Evolutionary conservation across 2,888 invertebrate species (phyloP), one percentile per base, ranked within the genome.

Genomic region (Rhamnusium bicolor): DNA sequence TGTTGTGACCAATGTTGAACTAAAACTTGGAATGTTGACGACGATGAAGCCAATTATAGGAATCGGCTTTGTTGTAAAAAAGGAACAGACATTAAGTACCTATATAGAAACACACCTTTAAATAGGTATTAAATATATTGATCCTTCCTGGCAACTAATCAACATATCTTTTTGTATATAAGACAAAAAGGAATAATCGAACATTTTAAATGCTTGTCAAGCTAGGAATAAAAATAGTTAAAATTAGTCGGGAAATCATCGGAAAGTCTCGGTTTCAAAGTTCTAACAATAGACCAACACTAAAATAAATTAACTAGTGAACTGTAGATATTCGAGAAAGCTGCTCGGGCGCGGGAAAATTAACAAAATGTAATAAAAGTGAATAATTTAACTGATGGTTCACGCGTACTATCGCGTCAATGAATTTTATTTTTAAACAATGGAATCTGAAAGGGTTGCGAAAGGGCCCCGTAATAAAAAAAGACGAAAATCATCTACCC

Each of bases 261-360:
- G 85, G 81, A 78, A 78, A 74, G 69, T 76, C 77, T 85, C 85
- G 84, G 82, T 80, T 72, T 80, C 73, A 76, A 72, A 71, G 76
- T 60, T 77, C 85, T 83, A 85, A 85, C 85, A 85, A 85, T 85
- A 85, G 84, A 76, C 77, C 56, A 67, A 79, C 82, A 82, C 85
- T 84, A 86, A 86, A 84, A 82, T 85, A 86, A 84, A 82, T 85
- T 84, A 85, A 82, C 84, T 84, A 87, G 86, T 87, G 84, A 82
- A 79, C 84, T 78, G 82, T 79, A 80, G 84, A 84, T 79, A 81
- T 82, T 82, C 84, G 78, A 74, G 75, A 73, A 67, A 77, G 79
- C 76, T 69, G 75, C 75, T 73, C 75, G 63, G 67, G 47, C 71
- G 72, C 54, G 70, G 72, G 67, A 68, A 72, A 74, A 68, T 47